These are phyloP conservation scores for Polypedilum pembai DNA, from an alignment of 1,140 invertebrate genomes.

Conservation along the genomic window DNA sequence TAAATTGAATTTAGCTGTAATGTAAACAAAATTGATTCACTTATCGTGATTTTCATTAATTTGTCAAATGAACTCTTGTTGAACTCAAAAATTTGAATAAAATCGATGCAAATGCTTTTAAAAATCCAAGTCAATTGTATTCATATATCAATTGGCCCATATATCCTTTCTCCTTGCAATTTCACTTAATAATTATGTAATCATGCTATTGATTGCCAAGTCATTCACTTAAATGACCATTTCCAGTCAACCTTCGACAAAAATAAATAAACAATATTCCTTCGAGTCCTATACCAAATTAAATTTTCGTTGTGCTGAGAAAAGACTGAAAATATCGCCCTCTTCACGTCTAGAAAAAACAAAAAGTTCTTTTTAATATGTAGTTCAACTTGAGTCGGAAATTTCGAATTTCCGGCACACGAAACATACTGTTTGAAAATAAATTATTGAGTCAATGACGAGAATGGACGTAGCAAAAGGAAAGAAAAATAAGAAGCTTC, in stretches of 20 bases:
- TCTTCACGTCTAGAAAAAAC: background rate
- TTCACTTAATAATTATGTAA: background rate
- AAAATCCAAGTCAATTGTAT: background rate
- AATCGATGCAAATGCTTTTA: no score
- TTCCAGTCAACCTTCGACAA: background rate
- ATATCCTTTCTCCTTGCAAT: background rate
- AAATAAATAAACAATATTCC: background rate
- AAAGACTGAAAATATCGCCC: background rate
- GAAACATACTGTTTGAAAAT: background rate
- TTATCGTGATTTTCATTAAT: no score
- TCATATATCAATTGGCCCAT: background rate
- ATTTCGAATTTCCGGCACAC: conserved; percentile 25
- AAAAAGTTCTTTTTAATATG: background rate
- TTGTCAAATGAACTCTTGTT: no score
- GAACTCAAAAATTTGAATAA: no score
- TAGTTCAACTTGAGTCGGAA: conserved; percentile 1
- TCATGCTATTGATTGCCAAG: conserved; percentile 11
- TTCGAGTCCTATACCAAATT: background rate
- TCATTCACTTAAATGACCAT: background rate
- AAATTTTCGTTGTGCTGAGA: background rate
- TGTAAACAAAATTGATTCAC: no score
- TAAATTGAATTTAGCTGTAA: no score
- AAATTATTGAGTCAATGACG: background rate
- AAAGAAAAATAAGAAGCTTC: no score
- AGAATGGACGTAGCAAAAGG: no score